These are phyloP conservation scores for Okamejei kenojei DNA, from an alignment of 2,797 vertebrate genomes.

Conservation along the genomic window DNA sequence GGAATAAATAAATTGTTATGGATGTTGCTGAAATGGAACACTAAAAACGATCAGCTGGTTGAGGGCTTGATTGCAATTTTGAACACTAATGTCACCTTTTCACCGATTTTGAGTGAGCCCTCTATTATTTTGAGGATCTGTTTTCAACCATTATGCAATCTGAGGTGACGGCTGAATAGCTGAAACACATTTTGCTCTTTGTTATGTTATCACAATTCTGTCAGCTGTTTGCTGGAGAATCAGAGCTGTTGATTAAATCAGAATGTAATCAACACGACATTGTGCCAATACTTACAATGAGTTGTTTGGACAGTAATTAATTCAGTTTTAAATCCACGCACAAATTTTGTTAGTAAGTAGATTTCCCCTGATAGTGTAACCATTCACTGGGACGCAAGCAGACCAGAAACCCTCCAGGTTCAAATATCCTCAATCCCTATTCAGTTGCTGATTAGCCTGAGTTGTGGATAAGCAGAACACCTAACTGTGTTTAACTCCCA, in stretches of 20 bases:
- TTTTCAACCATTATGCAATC: neutral
- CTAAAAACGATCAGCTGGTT: neutral
- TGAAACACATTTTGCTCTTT: neutral
- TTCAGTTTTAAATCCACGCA: neutral
- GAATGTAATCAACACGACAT: neutral
- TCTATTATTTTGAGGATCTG: neutral
- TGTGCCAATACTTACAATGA: neutral
- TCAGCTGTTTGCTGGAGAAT: neutral
- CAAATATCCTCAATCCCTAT: neutral
- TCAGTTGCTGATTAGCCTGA: slow-evolving; percentile 3
- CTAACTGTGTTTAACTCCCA: neutral
- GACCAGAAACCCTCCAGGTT: neutral
- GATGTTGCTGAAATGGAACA: neutral
- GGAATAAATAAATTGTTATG: neutral
- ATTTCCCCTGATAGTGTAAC: neutral
- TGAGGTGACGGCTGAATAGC: slow-evolving; percentile 20
- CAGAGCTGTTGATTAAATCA: slow-evolving; percentile 8
- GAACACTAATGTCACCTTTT: neutral
- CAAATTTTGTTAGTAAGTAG: slow-evolving; percentile 20
- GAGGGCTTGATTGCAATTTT: neutral
- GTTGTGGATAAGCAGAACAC: neutral
- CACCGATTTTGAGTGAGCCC: neutral
- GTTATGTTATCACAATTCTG: slow-evolving; percentile 29
- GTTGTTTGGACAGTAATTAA: slow-evolving; percentile 1
- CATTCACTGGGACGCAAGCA: neutral